Base-by-base conservation (phyloP, 92 coral and sea anemone genomes). In the Heteractis magnifica region DNA sequence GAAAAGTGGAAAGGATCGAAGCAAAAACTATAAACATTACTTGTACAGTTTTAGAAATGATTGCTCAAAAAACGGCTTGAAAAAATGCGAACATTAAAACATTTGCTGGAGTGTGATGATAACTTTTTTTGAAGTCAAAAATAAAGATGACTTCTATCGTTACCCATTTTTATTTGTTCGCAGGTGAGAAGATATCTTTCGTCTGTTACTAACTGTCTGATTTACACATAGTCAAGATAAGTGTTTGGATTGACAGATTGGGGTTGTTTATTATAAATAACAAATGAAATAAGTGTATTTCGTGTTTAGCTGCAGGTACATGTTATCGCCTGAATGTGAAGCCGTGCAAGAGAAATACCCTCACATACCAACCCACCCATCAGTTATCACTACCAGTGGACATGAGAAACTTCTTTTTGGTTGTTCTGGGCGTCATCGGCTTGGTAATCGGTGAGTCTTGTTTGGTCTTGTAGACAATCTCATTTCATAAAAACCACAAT, bases 401-500 rank as follows among this genome's bases (percentile, higher is more conserved):
- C 78, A 85, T 85, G 88, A 62, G 72, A 79, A 60, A 65, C 65
- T 70, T 85, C 78, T 44, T 20, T 34, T 70, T 79, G 82, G 78
- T 34, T 50, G 65, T 85, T 85, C 78, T 78, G 7, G 49, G 73
- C 49, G 65, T 85, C 50, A 52, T 85, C 41, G 75, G 88, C 88
- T 85, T 85, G 88, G 88, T 83, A 70, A 51, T 26, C 34, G 88
- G 88, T 85, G 55, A 85, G 88, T 62, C 19, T 75, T 62, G 16
- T 59, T 81, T 15, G 55, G 58, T 62, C 70, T 4, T 18, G 18
- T 18, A 58, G 16, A 58, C 64, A 58, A 53, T 52, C 23, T 16
- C 26, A 48, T 20, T 15, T 53, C 15, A 77, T 14, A 18, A 20
- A 16, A n/a, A 4, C 72, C 3, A 21, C 48, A 0, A 5, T 20